Base-by-base conservation (phyloP, 2,888 invertebrate species). In the Tenthredo scrophulariae region DNA sequence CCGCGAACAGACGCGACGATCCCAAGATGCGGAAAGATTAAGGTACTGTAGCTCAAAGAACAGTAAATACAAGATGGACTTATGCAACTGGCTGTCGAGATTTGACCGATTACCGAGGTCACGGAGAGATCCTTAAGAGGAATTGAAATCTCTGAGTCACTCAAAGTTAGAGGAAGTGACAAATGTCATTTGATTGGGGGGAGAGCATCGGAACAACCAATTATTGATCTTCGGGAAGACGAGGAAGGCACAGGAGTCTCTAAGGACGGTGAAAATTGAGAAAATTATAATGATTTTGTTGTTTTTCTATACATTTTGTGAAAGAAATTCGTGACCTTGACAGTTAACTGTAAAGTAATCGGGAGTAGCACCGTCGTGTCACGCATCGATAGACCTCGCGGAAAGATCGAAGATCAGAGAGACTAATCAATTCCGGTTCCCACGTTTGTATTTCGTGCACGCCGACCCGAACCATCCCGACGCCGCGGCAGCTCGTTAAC, bases 381-480 rank as follows among this genome's bases (percentile, higher is more conserved):
- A 62, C 54, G 62, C 84, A 72, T 84, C 74, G 84, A 74, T 75
- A 70, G 33, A 74, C 72, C 74, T 74, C 72, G 72, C 74, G 72
- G 58, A 70, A 67, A 70, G 84, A 74, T 84, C 84, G 86, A 84
- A 85, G 85, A 88, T 54, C 86, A 84, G 85, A 46, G 67, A n/a
- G 86, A 86, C 88, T 87, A 89, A 89, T 89, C 92, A 91, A 93
- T 93, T 93, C 93, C 93, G 93, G 93, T 93, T 93, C 93, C 93
- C 93, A 93, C 93, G 93, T 93, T 93, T 92, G 93, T 92, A 93
- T 93, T 93, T 93, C 93, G 93, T 92, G 93, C 93, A 93, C 93
- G 93, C 92, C 92, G 92, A 93, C 93, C 91, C 86, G 85, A 87
- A 67, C 83, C 83, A 80, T 83, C 83, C 83, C 65, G 83, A 83